These are phyloP conservation scores for Myzus persicae DNA, from an alignment of 1,140 invertebrate genomes.

Conservation along the genomic window DNA sequence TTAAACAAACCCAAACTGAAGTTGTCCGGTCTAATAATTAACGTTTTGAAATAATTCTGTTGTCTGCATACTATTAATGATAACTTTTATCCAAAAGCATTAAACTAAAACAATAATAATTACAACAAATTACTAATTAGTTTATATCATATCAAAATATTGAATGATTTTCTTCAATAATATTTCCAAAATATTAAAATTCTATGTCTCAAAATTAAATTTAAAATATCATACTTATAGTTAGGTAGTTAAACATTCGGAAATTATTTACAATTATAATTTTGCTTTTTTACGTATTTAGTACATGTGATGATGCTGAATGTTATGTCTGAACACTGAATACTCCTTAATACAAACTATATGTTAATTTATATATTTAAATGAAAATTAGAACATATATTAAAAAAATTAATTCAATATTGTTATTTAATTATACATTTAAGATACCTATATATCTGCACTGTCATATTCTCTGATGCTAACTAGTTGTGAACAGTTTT, in stretches of 20 bases:
- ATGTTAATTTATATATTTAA: neutral
- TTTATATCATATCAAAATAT: neutral
- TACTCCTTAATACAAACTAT: neutral
- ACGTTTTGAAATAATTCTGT: neutral
- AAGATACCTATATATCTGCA: neutral
- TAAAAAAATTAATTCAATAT: neutral
- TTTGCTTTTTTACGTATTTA: neutral
- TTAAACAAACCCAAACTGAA: constrained; percentile 20
- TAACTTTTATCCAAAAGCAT: neutral
- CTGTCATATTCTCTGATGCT: neutral
- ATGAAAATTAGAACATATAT: neutral
- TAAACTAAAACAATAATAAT: constrained; percentile 3
- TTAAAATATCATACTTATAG: neutral
- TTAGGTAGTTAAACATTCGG: neutral
- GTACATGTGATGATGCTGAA: neutral
- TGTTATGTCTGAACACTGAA: no score
- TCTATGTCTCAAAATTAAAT: neutral
- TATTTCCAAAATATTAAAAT: neutral
- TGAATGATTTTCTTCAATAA: neutral
- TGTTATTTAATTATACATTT: neutral
- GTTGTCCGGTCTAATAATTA: neutral
- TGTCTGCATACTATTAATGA: neutral
- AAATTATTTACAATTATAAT: neutral
- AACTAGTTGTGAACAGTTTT: neutral
- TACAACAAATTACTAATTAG: neutral